phyloP scores from a whole-genome alignment of 2,797 vertebrate species.

The Muscicapa comitata region DNA sequence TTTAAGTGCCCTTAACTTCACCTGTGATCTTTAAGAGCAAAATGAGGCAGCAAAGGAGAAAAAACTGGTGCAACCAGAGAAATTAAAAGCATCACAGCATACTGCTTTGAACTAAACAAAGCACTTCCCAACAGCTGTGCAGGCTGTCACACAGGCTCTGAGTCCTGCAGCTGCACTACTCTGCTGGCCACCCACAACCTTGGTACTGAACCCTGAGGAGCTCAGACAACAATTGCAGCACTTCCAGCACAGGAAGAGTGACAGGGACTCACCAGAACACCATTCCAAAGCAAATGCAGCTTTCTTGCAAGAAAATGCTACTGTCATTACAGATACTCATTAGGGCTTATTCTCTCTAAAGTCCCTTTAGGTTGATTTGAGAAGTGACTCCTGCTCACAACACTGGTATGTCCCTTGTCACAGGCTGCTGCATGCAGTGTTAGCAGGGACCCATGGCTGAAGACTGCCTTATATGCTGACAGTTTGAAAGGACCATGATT shows the following conservation, averaged over 20 bases:
- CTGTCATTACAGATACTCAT: background rate
- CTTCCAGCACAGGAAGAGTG: background rate
- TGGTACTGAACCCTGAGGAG: background rate
- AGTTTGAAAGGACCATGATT: background rate
- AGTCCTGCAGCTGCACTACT: background rate
- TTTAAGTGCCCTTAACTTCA: background rate
- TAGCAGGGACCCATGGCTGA: background rate
- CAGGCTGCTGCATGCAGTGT: background rate
- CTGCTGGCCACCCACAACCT: accelerated
- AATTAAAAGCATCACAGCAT: background rate
- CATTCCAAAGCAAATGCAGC: background rate
- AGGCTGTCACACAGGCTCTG: background rate
- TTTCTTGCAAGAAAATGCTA: background rate
- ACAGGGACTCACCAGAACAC: background rate
- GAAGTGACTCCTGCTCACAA: background rate
- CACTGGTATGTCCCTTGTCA: background rate
- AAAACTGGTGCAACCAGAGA: background rate
- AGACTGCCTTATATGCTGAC: background rate
- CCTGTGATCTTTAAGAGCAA: background rate
- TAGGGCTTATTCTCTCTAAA: background rate
- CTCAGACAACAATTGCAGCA: accelerated
- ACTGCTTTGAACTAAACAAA: background rate
- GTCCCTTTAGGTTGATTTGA: background rate
- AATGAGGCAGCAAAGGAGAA: background rate
- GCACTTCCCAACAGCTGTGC: background rate